These are phyloP conservation scores for Spea bombifrons DNA, from an alignment of 2,113 vertebrate species.

Conservation along the genomic window DNA sequence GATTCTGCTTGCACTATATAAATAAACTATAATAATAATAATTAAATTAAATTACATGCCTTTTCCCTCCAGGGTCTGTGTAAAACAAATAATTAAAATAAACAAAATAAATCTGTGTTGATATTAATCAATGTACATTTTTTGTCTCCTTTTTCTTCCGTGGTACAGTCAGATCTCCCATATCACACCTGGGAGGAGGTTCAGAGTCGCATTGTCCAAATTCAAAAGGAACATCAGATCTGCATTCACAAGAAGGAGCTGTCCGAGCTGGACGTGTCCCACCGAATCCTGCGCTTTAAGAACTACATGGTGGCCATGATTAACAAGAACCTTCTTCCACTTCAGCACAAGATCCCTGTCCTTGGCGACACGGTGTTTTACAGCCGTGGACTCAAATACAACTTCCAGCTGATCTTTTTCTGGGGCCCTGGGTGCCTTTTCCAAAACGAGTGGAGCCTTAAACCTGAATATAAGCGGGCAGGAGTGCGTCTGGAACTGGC, in stretches of 20 bases:
- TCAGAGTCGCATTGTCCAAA: slow-evolving; percentile 92
- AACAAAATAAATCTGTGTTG: background rate
- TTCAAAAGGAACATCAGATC: slow-evolving; percentile 98
- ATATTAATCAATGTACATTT: slow-evolving; percentile 1
- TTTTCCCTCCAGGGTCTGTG: too few species aligned
- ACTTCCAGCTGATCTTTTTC: slow-evolving; percentile 98
- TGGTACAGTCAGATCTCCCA: slow-evolving; percentile 81
- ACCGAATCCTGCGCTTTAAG: slow-evolving; percentile 96
- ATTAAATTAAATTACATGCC: too few species aligned
- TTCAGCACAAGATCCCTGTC: slow-evolving; percentile 82
- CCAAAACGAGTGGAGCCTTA: slow-evolving; percentile 95
- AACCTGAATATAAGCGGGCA: slow-evolving; percentile 88
- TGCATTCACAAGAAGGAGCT: slow-evolving; percentile 98
- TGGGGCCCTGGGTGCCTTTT: slow-evolving; percentile 94
- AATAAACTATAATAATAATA: too few species aligned
- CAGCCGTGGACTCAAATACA: slow-evolving; percentile 95
- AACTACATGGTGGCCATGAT: slow-evolving; percentile 99
- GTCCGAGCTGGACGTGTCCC: slow-evolving; percentile 91
- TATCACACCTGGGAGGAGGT: slow-evolving; percentile 98
- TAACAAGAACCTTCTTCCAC: slow-evolving; percentile 93
- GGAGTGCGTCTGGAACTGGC: slow-evolving; percentile 89
- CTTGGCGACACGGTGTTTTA: slow-evolving; percentile 87
- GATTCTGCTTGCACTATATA: too few species aligned
- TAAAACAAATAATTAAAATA: background rate
- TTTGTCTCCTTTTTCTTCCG: background rate